Evolutionary conservation across 2,888 invertebrate genomes (phyloP), one percentile per base, ranked within the genome.

Genomic region (Acronicta psi): DNA sequence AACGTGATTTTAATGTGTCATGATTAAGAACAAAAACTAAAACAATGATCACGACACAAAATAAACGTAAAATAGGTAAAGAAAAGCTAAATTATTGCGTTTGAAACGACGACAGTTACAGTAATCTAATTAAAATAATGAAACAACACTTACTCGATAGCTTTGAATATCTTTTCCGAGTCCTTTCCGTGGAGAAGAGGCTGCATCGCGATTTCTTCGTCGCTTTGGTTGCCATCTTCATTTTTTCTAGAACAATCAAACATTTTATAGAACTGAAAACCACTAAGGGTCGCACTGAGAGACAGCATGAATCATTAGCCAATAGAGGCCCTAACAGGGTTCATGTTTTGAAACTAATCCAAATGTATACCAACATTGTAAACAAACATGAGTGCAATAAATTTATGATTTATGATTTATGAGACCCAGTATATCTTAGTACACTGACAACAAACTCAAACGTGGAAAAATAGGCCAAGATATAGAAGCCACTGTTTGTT

Each of bases 121-220:
- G 11, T 11, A 29, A 29, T 29, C 2, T 11, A 29, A 11, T 29
- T 11, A 25, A 45, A 29, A 59, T 20, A 8, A 43, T 36, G 41
- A 95, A 31, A 49, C 9, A 2, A 2, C 9, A 2, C 96, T 96
- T 94, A 96, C 96, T 96, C 96, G 82, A 96, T 95, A 66, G 95
- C 95, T 90, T 95, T 96, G 83, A 96, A 96, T 76, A 95, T 95
- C 83, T 93, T 95, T 68, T 96, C 96, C 0, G 95, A 91, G 79
- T 96, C 95, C 67, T 95, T 95, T 40, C 89, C 91, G 70, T 96
- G 96, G 18, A 96, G 94, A 31, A 97, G 92, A 18, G 97, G 96
- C 79, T 96, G 95, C 91, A 98, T 95, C 44, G 97, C 98, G 70
- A 98, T 97, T 73, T 96, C 97, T 67, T 96, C 97, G 1, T 97